These are phyloP conservation scores for Propithecus perrieri DNA, from an alignment of 2,797 vertebrate species.

Conservation along the genomic window DNA sequence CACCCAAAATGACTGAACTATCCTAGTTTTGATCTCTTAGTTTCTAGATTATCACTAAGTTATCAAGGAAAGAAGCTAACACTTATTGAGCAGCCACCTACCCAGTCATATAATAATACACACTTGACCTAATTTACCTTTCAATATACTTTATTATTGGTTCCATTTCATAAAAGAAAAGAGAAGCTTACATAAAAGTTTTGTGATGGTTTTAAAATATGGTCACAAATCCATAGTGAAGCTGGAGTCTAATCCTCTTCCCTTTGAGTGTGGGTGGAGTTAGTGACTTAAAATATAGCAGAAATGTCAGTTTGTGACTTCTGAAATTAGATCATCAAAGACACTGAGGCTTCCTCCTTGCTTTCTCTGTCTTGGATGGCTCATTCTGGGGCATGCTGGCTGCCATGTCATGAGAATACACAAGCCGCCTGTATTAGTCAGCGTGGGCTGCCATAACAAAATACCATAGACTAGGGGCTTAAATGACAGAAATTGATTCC, in stretches of 20 bases:
- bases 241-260: neutral
- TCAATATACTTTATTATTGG: neutral
- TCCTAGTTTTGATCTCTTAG: neutral
- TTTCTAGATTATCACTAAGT: conserved; percentile 20
- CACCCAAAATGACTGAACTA: neutral
- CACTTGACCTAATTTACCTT: neutral
- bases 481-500: neutral
- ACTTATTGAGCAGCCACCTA: neutral
- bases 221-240: neutral
- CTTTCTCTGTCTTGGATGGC: neutral
- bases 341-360: neutral
- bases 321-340: neutral
- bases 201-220: conserved; percentile 14
- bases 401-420: neutral
- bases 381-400: neutral
- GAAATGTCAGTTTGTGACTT: neutral
- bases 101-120: neutral
- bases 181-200: neutral
- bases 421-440: neutral
- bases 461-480: neutral
- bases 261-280: neutral
- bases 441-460: neutral
- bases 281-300: neutral
- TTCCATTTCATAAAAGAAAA: neutral
- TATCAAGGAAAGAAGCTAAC: neutral